Conservation (phyloP, 1,140 invertebrate species). For the Elymnias hypermnestra region DNA sequence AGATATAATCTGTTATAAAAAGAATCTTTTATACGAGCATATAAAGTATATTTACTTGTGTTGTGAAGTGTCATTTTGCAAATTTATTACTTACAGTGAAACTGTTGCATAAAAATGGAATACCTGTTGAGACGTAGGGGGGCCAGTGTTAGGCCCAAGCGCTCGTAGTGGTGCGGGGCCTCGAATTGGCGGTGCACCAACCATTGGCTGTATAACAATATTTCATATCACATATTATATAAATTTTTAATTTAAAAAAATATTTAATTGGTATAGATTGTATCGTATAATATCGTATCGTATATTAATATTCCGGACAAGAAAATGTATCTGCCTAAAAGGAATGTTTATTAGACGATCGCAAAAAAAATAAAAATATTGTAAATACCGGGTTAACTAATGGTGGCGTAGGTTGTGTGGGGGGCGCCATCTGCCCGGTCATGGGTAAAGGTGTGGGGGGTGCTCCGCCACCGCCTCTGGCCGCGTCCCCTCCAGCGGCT, state of each 20-base stretch:
- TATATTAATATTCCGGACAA: no score
- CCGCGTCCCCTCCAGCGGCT: constrained; percentile 38
- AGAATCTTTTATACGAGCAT: no score
- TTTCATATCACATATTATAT: background rate
- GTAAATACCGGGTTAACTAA: constrained; percentile 63
- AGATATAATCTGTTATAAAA: no score
- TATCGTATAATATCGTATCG: no score
- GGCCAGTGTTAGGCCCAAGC: constrained; percentile 47
- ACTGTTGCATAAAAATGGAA: background rate
- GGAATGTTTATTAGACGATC: no score
- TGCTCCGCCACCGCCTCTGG: constrained; percentile 75
- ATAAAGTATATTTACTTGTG: no score
- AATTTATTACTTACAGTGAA: no score
- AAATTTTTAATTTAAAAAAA: no score
- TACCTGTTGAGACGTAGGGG: constrained; percentile 40
- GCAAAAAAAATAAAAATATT: no score
- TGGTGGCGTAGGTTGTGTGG: constrained; percentile 73
- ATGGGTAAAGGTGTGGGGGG: constrained; percentile 78
- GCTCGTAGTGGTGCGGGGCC: constrained; percentile 43
- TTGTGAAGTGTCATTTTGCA: no score
- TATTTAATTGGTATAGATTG: no score
- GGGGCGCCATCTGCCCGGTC: constrained; percentile 77
- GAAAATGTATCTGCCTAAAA: no score
- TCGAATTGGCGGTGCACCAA: constrained; percentile 48
- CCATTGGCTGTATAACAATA: constrained; percentile 22